phyloP scores from a whole-genome alignment of 2,797 vertebrate species.

The Gephyroberyx darwinii region DNA sequence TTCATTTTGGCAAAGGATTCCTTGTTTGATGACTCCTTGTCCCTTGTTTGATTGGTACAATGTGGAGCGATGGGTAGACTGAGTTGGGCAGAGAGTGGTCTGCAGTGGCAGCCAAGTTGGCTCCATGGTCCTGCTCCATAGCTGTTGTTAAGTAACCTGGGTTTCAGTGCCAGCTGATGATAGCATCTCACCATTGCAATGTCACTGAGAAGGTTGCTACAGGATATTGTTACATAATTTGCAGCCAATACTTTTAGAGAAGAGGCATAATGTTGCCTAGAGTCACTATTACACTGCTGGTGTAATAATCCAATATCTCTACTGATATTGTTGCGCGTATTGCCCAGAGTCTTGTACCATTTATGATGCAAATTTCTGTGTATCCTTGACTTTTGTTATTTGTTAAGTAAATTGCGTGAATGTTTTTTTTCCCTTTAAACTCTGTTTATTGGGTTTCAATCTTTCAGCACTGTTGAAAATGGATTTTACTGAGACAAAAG shows the following conservation, averaged over 20 bases:
- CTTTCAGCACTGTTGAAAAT: no score
- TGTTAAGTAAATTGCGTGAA: not conserved
- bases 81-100: conserved; percentile 11
- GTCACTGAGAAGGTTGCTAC: conserved; percentile 22
- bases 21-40: not conserved
- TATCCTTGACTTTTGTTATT: no score
- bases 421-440: not conserved
- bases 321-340: no score
- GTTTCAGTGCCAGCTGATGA: conserved; percentile 2
- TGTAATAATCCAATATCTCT: no score
- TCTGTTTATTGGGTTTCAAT: no score
- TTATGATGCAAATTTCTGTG: no score
- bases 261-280: no score
- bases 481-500: no score
- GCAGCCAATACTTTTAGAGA: no score
- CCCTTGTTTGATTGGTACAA: conserved; percentile 11
- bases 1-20: conserved; percentile 12
- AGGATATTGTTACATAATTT: conserved; percentile 15
- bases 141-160: conserved; percentile 3
- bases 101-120: conserved; percentile 25
- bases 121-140: not conserved
- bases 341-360: no score
- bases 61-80: conserved; percentile 14
- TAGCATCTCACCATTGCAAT: conserved; percentile 4
- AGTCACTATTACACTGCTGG: not conserved